These are phyloP conservation scores for Sinohyriopsis cumingii DNA, from an alignment of 2,888 invertebrate genomes.

Conservation along the genomic window DNA sequence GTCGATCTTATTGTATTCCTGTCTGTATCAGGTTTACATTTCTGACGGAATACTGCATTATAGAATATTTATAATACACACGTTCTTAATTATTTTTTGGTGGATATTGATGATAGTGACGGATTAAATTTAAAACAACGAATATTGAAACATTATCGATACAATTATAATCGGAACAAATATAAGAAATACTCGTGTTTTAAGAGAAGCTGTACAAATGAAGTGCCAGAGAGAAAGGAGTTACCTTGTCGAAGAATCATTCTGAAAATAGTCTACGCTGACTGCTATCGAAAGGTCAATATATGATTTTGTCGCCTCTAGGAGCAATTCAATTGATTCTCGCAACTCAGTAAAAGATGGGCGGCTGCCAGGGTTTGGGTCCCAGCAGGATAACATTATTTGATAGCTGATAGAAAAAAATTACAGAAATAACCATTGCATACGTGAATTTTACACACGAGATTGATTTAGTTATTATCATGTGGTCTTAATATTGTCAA, in stretches of 20 bases:
- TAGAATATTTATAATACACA: too few relatives aligned
- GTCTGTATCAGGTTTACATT: too few relatives aligned
- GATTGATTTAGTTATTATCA: not conserved
- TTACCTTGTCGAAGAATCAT: constrained; percentile 35
- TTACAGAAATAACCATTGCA: not conserved
- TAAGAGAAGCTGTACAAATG: not conserved
- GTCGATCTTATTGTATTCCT: too few relatives aligned
- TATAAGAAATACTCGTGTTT: too few relatives aligned
- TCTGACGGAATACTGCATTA: too few relatives aligned
- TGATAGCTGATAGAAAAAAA: constrained; percentile 77
- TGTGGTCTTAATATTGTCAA: too few relatives aligned
- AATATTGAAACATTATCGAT: too few relatives aligned
- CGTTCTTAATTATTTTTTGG: too few relatives aligned
- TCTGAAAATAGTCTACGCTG: constrained; percentile 49
- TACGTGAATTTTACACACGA: not conserved
- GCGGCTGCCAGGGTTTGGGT: constrained; percentile 78
- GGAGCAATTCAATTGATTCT: constrained; percentile 73
- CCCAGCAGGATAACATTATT: constrained; percentile 86
- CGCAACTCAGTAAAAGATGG: constrained; percentile 82
- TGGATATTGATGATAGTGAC: too few relatives aligned
- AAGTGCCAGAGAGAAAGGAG: not conserved
- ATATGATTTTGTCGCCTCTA: constrained; percentile 69
- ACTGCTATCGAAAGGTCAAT: constrained; percentile 54
- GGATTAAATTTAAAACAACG: too few relatives aligned
- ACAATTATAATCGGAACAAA: too few relatives aligned